Conservation (phyloP, 2,113 vertebrate genomes). For the Spea multiplicata region DNA sequence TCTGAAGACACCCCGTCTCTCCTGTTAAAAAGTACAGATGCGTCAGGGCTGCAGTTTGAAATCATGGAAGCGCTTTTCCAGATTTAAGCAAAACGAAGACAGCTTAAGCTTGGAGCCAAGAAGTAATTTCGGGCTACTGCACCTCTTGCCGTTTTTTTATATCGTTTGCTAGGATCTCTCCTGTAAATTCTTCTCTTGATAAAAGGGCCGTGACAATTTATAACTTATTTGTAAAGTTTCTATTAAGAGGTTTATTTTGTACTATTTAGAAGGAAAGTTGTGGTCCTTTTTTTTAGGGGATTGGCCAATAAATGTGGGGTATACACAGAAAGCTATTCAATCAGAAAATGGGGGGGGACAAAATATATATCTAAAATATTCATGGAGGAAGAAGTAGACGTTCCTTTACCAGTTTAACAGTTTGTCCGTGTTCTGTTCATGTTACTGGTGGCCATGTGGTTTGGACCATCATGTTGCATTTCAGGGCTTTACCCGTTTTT, state of each 20-base stretch:
- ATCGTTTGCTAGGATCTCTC: constrained; percentile 57
- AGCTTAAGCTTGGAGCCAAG: constrained; percentile 53
- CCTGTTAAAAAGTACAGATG: constrained; percentile 66
- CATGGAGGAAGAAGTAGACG: no score
- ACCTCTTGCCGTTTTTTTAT: constrained; percentile 70
- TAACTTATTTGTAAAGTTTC: constrained; percentile 69
- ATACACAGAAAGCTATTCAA: constrained; percentile 32
- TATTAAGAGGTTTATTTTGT: constrained; percentile 39
- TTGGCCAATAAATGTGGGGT: background rate
- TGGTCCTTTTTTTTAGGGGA: background rate
- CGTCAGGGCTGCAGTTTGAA: constrained; percentile 73
- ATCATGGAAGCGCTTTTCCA: constrained; percentile 73
- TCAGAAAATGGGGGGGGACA: constrained; percentile 45
- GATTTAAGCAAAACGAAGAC: constrained; percentile 61
- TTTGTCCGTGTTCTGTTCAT: no score
- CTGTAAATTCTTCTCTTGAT: constrained; percentile 70
- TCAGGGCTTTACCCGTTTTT: no score
- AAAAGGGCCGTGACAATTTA: constrained; percentile 57
- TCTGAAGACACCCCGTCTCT: constrained; percentile 34
- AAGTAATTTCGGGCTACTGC: constrained; percentile 27
- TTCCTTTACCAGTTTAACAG: no score
- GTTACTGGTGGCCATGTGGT: no score
- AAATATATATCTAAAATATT: background rate
- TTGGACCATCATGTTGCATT: no score
- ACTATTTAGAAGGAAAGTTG: constrained; percentile 32